Percentiles rank a stretch among this genome's conserved stretches.
phyloP scores from a whole-genome alignment of 2,888 invertebrate genomes.

The Antheraea yamamai region DNA sequence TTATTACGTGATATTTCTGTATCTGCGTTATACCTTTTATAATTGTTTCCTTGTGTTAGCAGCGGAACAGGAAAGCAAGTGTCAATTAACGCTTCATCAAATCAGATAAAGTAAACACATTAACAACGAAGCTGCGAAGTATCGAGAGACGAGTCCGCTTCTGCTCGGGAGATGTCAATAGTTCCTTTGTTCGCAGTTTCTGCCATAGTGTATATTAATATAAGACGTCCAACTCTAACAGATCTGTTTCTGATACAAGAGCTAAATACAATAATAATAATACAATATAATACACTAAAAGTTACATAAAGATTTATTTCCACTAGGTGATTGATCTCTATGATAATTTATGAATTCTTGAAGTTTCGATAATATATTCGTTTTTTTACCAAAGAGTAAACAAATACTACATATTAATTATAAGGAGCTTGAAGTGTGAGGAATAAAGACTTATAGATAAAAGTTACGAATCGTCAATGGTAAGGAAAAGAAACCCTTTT shows the following conservation, averaged over 20 bases:
- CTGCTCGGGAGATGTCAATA: slow-evolving; percentile 5
- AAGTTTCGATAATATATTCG: too few relatives aligned
- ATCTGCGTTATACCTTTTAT: background rate
- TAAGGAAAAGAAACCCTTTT: too few relatives aligned
- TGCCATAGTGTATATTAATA: slow-evolving; percentile 2
- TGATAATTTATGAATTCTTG: too few relatives aligned
- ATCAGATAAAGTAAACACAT: slow-evolving; percentile 5
- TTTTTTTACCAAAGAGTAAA: too few relatives aligned
- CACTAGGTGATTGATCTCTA: too few relatives aligned
- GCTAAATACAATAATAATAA: too few relatives aligned
- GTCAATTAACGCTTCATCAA: slow-evolving; percentile 14
- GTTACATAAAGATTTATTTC: too few relatives aligned
- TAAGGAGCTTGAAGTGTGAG: too few relatives aligned
- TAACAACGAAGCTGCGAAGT: slow-evolving; percentile 12
- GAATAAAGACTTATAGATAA: too few relatives aligned
- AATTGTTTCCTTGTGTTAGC: background rate
- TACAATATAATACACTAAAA: too few relatives aligned
- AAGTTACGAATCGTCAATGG: too few relatives aligned
- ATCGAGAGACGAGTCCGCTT: slow-evolving; percentile 11
- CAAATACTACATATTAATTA: too few relatives aligned
- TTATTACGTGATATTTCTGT: background rate
- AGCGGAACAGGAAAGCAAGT: slow-evolving; percentile 1
- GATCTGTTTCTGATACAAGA: background rate
- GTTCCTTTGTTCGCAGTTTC: slow-evolving; percentile 5
- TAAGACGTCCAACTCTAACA: background rate